Base-by-base conservation (phyloP, 2,888 invertebrate species). In the Leucophora obtusa region DNA sequence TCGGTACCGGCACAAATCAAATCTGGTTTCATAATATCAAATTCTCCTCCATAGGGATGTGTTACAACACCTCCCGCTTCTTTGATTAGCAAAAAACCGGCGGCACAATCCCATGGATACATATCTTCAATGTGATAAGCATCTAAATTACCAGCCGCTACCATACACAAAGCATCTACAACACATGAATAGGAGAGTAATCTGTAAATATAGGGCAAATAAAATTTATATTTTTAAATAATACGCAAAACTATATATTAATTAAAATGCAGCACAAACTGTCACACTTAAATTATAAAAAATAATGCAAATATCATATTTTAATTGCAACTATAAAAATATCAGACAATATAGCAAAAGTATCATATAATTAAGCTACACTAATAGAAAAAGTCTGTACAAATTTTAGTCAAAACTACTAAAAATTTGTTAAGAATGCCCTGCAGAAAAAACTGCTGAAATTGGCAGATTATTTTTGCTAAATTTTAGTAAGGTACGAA, bases 41-140 rank as follows among this genome's bases (percentile, higher is more conserved):
- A 92, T 82, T 91, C 88, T 9, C 89, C 89, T 1, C 92, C 95
- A 87, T 92, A 92, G 4, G 93, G 92, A 88, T 95, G 94, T 35
- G 92, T 91, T 9, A 95, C 91, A 65, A 92, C 90, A 21, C 95
- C 96, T 15, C 96, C 96, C 60, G 96, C 96, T 91, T 96, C 96
- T 72, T 91, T 89, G 21, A 95, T 92, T 51, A 96, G 93, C 56
- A 96, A 87, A 69, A 91, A 92, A 14, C 94, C 95, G 6, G 95
- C 96, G 17, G 94, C 93, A 58, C 95, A 93, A 88, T 96, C 96
- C 96, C 96, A 96, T 43, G 94, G 93, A 84, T 94, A 93, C 84
- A 96, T 91, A 56, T 93, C 93, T 80, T 94, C 94, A 86, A 94
- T 94, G 82, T 93, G 93, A 87, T 94, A 94, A 28, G 92, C 93